These are phyloP conservation scores for Phrynosoma blainvillii DNA, from an alignment of 2,113 vertebrate genomes.

Conservation along the genomic window DNA sequence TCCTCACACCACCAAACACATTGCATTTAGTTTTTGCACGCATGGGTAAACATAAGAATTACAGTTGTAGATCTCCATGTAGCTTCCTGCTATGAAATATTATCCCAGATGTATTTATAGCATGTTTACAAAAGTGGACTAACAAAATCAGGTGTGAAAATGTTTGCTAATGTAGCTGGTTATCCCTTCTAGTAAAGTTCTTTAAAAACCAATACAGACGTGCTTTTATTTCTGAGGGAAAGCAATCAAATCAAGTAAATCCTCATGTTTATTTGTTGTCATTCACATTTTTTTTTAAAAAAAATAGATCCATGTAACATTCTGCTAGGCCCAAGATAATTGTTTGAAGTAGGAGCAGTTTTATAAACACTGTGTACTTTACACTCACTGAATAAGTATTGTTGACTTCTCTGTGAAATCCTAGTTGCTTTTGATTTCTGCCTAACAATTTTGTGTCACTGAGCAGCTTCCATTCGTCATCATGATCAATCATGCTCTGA, in stretches of 20 bases:
- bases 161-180: background rate
- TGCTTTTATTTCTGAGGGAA: background rate
- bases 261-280: background rate
- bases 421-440: background rate
- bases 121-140: slow-evolving; percentile 47
- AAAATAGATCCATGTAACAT: background rate
- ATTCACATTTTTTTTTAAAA: background rate
- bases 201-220: no score
- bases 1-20: no score
- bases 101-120: slow-evolving; percentile 57
- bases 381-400: background rate
- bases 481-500: background rate
- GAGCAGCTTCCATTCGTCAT: background rate
- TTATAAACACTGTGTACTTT: background rate
- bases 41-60: background rate
- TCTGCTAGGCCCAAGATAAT: background rate
- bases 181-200: background rate
- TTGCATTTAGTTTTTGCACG: accelerated
- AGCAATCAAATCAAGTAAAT: background rate
- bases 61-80: background rate
- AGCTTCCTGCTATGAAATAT: slow-evolving; percentile 37
- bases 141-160: slow-evolving; percentile 28
- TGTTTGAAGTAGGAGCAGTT: background rate
- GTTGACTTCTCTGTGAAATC: background rate
- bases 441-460: background rate